A percentile compares a stretch with the other conserved stretches of the same genome.
These are phyloP conservation scores for Zosterops borbonicus DNA, from an alignment of 2,113 vertebrate species.

Conservation along the genomic window DNA sequence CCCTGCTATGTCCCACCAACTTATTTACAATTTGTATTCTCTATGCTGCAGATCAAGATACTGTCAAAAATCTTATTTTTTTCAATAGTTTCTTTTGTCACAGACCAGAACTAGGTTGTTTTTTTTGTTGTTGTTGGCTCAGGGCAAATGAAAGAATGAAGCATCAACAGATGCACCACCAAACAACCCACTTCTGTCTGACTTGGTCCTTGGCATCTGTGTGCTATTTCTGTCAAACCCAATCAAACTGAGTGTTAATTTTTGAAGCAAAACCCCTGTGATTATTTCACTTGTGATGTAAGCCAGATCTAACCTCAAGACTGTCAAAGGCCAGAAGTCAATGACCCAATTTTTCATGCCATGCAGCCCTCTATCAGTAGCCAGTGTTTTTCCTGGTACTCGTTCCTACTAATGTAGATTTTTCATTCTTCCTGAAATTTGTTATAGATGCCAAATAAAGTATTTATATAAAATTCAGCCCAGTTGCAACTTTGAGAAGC, in stretches of 20 bases:
- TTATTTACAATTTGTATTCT: background rate
- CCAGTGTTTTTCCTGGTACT: background rate
- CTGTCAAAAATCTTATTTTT: background rate
- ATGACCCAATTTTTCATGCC: conserved; percentile 79
- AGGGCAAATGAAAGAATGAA: conserved; percentile 57
- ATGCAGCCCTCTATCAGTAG: conserved; percentile 41
- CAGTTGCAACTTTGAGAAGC: background rate
- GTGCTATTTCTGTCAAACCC: conserved; percentile 81
- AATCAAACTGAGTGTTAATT: conserved; percentile 82
- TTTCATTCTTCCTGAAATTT: background rate
- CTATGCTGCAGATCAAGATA: background rate
- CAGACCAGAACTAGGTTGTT: conserved; percentile 17
- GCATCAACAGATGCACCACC: conserved; percentile 76
- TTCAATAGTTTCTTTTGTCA: conserved; percentile 46
- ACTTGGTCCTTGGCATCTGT: conserved; percentile 78
- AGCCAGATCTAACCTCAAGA: conserved; percentile 79
- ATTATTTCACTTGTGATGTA: conserved; percentile 82
- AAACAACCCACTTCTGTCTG: conserved; percentile 76
- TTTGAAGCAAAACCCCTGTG: conserved; percentile 80
- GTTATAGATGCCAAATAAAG: background rate
- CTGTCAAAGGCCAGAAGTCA: conserved; percentile 80
- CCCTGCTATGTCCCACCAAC: background rate
- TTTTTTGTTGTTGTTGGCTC: conserved; percentile 14
- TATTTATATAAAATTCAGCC: background rate
- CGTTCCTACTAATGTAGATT: background rate